These are phyloP conservation scores for Brachionus rubens DNA, from an alignment of 1,140 invertebrate genomes.

Conservation along the genomic window DNA sequence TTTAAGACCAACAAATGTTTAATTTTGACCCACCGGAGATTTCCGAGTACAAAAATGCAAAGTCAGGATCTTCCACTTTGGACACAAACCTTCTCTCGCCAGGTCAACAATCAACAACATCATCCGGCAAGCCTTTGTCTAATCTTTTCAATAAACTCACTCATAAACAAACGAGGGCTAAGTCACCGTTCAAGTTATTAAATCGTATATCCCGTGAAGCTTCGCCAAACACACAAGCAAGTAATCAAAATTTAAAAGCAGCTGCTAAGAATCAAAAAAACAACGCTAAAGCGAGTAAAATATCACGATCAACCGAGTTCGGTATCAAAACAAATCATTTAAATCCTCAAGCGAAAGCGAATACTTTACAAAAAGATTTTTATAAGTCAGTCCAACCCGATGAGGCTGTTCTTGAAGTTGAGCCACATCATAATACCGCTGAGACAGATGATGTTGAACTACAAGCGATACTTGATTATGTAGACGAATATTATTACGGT, in stretches of 20 bases:
- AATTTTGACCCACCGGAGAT: constrained; percentile 17
- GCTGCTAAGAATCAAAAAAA: constrained; percentile 8
- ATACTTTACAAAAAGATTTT: constrained; percentile 15
- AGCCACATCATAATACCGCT: neutral
- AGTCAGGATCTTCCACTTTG: neutral
- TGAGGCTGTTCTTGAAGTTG: neutral
- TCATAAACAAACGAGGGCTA: constrained; percentile 11
- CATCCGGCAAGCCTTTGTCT: neutral
- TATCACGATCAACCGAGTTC: constrained; percentile 40
- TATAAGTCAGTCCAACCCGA: neutral
- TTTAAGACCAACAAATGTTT: constrained; percentile 4
- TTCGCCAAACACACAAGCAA: constrained; percentile 1
- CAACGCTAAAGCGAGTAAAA: neutral
- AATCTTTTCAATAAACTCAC: constrained; percentile 32
- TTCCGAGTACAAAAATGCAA: neutral
- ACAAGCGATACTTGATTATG: constrained; percentile 49
- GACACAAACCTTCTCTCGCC: neutral
- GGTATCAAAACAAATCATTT: constrained; percentile 24
- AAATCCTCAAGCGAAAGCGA: neutral
- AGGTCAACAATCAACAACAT: neutral
- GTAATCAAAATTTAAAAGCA: constrained; percentile 3
- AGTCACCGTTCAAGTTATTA: constrained; percentile 39
- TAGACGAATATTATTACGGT: constrained; percentile 87
- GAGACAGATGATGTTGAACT: constrained; percentile 50
- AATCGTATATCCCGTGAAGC: constrained; percentile 16